Evolutionary conservation across 2,113 vertebrate genomes (phyloP), one percentile per base, ranked within the genome.

Genomic region (Oreochromis niloticus): DNA sequence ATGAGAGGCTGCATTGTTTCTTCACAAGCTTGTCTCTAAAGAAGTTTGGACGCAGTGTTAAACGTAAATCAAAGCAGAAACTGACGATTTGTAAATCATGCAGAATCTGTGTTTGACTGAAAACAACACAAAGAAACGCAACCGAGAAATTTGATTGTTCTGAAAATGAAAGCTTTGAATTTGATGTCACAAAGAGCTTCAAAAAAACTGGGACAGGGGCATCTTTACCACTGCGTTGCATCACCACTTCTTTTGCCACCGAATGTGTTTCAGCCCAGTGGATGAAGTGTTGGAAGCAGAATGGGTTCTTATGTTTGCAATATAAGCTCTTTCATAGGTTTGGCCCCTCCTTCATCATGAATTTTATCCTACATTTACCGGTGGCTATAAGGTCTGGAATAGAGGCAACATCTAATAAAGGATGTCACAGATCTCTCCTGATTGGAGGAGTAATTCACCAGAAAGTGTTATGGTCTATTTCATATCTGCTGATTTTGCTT

Each of bases 1-100:
- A 93, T 92, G 86, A 92, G 86, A 90, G 86, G 80, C 82, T 66
- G 55, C 41, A 81, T 83, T 92, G 89, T 88, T 84, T 91, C 63
- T 83, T 63, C 52, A 54, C 16, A 93, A 90, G 63, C 22, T 81
- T 24, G 27, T 66, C 7, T 55, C 2, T 78, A 78, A 1, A 78
- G 46, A 50, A 32, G 27, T 78, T 32, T 78, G 46, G 17, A 32
- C 0, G 2, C 27, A 1, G 27, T 50, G 10, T 78, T 32, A 32
- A 50, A 78, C 1, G 17, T 34, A 78, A 1, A 78, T 78, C 30
- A 78, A 78, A 78, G 16, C 73, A 52, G 46, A 52, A 34, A 1
- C 17, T n/a, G 46, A 52, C 30, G 0, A 78, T 0, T 30, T 32
- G 46, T 50, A 78, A 52, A 78, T 78, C 16, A 32, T 50, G 27